Evolutionary conservation across 2,888 invertebrate genomes (phyloP), one percentile per base, ranked within the genome.

Genomic region (Perithous albicinctus): DNA sequence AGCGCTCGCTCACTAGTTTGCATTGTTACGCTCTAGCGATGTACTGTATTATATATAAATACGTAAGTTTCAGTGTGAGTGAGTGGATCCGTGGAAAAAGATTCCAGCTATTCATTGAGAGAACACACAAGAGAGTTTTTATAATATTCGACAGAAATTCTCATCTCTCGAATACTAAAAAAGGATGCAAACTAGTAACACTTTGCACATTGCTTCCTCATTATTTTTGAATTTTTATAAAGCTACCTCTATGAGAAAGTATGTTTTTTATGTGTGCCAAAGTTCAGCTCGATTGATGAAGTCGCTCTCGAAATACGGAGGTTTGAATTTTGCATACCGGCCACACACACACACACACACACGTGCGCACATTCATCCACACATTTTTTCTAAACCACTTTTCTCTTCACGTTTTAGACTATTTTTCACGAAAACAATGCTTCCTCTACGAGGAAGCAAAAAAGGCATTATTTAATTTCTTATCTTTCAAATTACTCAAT

Each of bases 11-110:
- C 10, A 43, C 56, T 29, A 8, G 29, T 54, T 69, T 29, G 43
- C 70, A 59, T 72, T 72, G 70, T 70, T 32, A 72, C 59, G 56
- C 56, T 18, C 43, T 29, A 51, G 69, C 38, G 15, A n/a, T 10
- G 43, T 12, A 6, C 8, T 29, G n/a, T n/a, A n/a, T n/a, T n/a
- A n/a, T n/a, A n/a, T 23, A 6, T 8, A 18, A n/a, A 15, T 32
- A 35, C 7, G 1, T 32, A 5, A 4, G 1, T n/a, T 54, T 32
- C n/a, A 5, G 7, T 26, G n/a, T 10, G 23, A 7, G 32, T 59
- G 32, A 18, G 43, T 72, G 43, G 5, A 18, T 18, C 2, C 41
- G 41, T 35, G 32, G 54, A 29, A 56, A 56, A 70, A 10, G 10
- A 10, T 23, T 51, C 26, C 23, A n/a, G n/a, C n/a, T 41, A 15